A percentile compares a stretch with the other conserved stretches of the same genome.
These are phyloP conservation scores for Plumapathes pennacea DNA, from an alignment of 92 coral and sea anemone species.

Conservation along the genomic window DNA sequence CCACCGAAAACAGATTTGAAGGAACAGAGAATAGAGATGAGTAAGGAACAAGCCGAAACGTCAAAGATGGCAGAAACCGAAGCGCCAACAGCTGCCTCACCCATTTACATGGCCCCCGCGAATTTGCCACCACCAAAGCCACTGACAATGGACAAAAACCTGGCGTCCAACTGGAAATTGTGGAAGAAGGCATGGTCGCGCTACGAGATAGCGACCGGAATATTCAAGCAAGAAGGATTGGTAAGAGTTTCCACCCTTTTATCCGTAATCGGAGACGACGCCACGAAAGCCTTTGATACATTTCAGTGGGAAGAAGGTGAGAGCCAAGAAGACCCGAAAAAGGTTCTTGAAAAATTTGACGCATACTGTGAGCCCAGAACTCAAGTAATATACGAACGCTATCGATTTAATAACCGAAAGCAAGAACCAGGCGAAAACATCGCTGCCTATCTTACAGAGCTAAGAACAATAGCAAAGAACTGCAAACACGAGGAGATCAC, in stretches of 20 bases:
- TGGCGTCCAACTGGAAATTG: slow-evolving; percentile 51
- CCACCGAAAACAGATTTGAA: too few relatives aligned
- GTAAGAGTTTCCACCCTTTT: slow-evolving; percentile 48
- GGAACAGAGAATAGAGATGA: too few relatives aligned
- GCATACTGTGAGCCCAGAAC: slow-evolving; percentile 55
- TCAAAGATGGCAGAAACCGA: slow-evolving; percentile 33
- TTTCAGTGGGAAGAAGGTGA: slow-evolving; percentile 45
- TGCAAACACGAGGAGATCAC: too few relatives aligned
- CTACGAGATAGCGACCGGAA: slow-evolving; percentile 55
- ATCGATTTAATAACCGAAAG: slow-evolving; percentile 47
- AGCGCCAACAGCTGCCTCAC: slow-evolving; percentile 28
- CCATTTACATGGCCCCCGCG: slow-evolving; percentile 26
- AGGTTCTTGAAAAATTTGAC: slow-evolving; percentile 41
- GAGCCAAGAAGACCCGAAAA: slow-evolving; percentile 13
- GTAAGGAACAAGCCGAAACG: too few relatives aligned
- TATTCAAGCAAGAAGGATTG: slow-evolving; percentile 33
- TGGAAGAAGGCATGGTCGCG: slow-evolving; percentile 55
- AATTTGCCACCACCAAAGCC: slow-evolving; percentile 63
- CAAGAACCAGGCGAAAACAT: slow-evolving; percentile 52
- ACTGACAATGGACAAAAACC: slow-evolving; percentile 48
- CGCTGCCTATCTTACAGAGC: slow-evolving; percentile 23
- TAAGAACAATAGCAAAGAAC: too few relatives aligned
- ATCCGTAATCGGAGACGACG: slow-evolving; percentile 44
- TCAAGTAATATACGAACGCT: slow-evolving; percentile 57
- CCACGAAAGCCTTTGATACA: slow-evolving; percentile 48